Conservation (phyloP, 1,140 invertebrate species). For the Dufourea novaeangliae region DNA sequence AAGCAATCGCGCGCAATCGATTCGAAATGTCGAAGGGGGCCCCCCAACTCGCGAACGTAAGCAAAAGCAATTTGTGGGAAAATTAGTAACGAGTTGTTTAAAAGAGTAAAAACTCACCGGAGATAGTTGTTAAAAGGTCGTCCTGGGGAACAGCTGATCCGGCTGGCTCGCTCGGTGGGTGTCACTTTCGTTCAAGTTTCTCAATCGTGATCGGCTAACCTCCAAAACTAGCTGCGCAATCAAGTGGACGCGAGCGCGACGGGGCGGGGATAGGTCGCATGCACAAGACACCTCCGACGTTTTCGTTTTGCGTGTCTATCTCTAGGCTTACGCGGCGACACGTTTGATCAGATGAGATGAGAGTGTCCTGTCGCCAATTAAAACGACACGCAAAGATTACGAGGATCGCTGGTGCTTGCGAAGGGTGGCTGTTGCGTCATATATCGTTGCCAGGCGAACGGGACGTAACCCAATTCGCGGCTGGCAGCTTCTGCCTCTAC, state of each 20-base stretch:
- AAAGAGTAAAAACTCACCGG: slow-evolving; percentile 16
- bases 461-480: slow-evolving; percentile 56
- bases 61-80: not conserved
- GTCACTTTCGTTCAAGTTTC: slow-evolving; percentile 59
- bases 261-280: slow-evolving; percentile 19
- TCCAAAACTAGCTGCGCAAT: slow-evolving; percentile 50
- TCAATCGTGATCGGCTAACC: slow-evolving; percentile 49
- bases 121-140: slow-evolving; percentile 47
- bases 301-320: slow-evolving; percentile 6
- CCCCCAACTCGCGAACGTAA: not conserved
- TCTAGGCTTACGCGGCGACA: not conserved
- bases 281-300: not conserved
- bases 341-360: not conserved
- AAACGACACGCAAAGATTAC: slow-evolving; percentile 30
- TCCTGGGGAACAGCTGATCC: slow-evolving; percentile 63
- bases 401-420: slow-evolving; percentile 31
- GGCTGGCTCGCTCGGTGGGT: slow-evolving; percentile 51
- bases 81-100: not conserved
- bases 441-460: slow-evolving; percentile 53
- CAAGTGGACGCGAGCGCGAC: not conserved
- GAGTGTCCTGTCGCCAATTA: slow-evolving; percentile 34
- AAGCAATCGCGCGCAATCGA: not conserved
- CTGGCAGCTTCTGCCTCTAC: slow-evolving; percentile 28
- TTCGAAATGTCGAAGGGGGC: not conserved
- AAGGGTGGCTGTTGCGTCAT: slow-evolving; percentile 46